phyloP scores from a whole-genome alignment of 2,888 invertebrate species.

The Seladonia tumulorum region DNA sequence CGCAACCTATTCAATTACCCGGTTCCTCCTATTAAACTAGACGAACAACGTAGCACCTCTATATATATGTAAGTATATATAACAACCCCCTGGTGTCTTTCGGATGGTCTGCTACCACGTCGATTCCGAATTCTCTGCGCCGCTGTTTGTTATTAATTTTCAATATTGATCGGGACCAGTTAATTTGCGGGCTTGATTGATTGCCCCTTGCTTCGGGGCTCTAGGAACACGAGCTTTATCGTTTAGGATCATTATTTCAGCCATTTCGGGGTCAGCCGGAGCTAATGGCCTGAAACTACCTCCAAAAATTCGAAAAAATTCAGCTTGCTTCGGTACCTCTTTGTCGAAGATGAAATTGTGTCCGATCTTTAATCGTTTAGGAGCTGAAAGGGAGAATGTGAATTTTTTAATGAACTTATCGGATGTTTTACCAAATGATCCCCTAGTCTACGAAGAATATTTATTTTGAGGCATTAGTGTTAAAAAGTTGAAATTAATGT shows the following conservation, averaged over 20 bases:
- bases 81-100: background rate
- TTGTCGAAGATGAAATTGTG: background rate
- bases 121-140: background rate
- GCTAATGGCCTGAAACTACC: background rate
- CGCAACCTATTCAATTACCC: conserved; percentile 69
- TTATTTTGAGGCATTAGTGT: too few species aligned
- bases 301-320: background rate
- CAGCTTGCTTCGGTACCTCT: background rate
- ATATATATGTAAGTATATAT: background rate
- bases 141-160: conserved; percentile 29
- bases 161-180: background rate
- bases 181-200: conserved; percentile 5
- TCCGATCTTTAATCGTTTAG: background rate
- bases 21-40: conserved; percentile 26
- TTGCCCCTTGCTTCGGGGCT: background rate
- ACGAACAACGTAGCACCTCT: conserved; percentile 24
- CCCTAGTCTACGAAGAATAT: too few species aligned
- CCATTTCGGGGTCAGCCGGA: background rate
- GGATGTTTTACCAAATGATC: background rate
- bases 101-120: background rate
- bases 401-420: background rate
- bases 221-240: background rate
- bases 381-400: background rate
- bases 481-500: too few species aligned
- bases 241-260: background rate